Evolutionary conservation across 2,888 invertebrate species (phyloP), one percentile per base, ranked within the genome.

Genomic region (Emesis castigata): DNA sequence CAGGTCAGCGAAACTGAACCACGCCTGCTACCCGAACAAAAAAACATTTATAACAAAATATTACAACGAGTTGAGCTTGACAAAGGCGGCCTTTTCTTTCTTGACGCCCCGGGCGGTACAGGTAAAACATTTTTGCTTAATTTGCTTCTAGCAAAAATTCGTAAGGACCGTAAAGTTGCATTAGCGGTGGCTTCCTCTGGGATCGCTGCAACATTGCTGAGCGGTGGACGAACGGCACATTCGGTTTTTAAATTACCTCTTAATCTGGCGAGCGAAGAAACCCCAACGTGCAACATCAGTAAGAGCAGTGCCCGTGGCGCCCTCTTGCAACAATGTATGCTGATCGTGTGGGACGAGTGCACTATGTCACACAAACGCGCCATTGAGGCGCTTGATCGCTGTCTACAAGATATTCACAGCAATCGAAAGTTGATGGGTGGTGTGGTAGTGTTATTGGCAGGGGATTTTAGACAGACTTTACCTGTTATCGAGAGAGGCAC

Each of bases 281-380:
- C 64, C 9, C 82, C 84, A 69, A 69, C 79, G 2, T 85, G 85
- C 68, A 82, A 83, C 22, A 78, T 85, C 4, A 80, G 58, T 14
- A 83, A 85, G 82, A 85, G 53, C 65, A 84, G 84, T 22, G 80
- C 75, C 0, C 79, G 81, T n/a, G 81, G 80, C 20, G 2, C 53
- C 61, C 64, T 76, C 70, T 75, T 83, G 26, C 75, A 71, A 44
- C 76, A 79, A 48, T 83, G 82, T 18, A 81, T 48, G 73, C 82
- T n/a, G n/a, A n/a, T n/a, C n/a, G n/a, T n/a, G n/a, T n/a, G n/a
- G n/a, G n/a, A n/a, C n/a, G n/a, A n/a, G 31, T 77, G 78, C 29
- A 85, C 84, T 0, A 86, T 84, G 82, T 66, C 79, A 1, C 79
- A 85, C 8, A n/a, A n/a, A n/a, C n/a, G n/a, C n/a, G n/a, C n/a